Conservation (phyloP, 2,888 invertebrate genomes). For the Charanyca ferruginea region DNA sequence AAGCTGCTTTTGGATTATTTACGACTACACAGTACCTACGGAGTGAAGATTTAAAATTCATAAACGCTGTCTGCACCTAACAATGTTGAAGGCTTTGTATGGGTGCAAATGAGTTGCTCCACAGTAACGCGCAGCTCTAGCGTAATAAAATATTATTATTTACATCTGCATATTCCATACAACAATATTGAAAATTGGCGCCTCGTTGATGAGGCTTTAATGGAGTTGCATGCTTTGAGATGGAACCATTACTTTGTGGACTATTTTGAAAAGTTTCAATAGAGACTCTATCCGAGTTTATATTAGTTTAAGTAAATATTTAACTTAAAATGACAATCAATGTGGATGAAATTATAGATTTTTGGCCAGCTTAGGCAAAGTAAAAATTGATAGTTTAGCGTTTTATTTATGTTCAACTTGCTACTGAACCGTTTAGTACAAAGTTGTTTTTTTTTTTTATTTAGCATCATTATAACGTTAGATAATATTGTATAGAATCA, state of each 20-base stretch:
- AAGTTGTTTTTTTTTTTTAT: too few species aligned
- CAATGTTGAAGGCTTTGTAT: slow-evolving; percentile 61
- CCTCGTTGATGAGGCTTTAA: slow-evolving; percentile 48
- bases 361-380: background rate
- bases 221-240: slow-evolving; percentile 32
- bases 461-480: too few species aligned
- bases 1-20: slow-evolving; percentile 62
- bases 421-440: too few species aligned
- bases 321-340: background rate
- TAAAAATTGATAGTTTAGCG: background rate
- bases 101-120: slow-evolving; percentile 60
- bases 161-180: slow-evolving; percentile 54
- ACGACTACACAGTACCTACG: slow-evolving; percentile 50
- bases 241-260: slow-evolving; percentile 31
- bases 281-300: background rate
- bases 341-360: too few species aligned
- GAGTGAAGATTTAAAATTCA: slow-evolving; percentile 50
- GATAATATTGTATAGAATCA: too few species aligned
- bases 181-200: slow-evolving; percentile 60
- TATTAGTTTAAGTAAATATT: background rate
- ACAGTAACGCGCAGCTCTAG: slow-evolving; percentile 16
- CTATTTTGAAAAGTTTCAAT: background rate
- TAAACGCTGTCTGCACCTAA: slow-evolving; percentile 47
- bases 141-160: slow-evolving; percentile 60
- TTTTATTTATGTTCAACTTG: background rate